Base-by-base conservation (phyloP, 2,797 vertebrate species). In the Carcharodon carcharias region DNA sequence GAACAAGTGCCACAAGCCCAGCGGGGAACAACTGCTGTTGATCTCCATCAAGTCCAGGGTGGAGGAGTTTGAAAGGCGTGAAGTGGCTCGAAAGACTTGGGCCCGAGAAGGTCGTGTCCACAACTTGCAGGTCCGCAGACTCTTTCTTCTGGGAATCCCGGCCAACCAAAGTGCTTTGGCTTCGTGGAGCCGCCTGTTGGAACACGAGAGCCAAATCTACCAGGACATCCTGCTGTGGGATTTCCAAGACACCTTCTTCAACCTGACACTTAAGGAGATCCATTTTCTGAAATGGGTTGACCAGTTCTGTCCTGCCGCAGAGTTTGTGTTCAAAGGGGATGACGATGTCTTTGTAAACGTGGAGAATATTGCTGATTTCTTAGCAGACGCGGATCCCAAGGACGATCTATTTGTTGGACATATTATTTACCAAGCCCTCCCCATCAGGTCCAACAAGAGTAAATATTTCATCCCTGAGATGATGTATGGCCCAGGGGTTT, bases 241-340 rank as follows among this genome's bases (percentile, higher is more conserved):
- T 97, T 99, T 99, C 96, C 98, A 98, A 1, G 99, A 99, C 97
- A 99, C 99, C 0, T 99, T 99, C 97, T 99, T 99, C 98, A 99
- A 99, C 97, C 97, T 99, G 97, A 99, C 99, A 0, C 98, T 99
- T 96, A 99, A 99, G 97, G 99, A 99, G 98, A 99, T 99, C 0
- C 98, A 99, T 97, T 99, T 99, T 96, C 98, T 99, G n/a, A 97
- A 98, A 96, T 99, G 99, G 99, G 97, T 99, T 40, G 98, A 98
- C 50, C 97, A 97, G 58, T 99, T 98, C 97, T 99, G 99, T 96
- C 97, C 98, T 26, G 96, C 97, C 0, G 98, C 98, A 96, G 98
- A 98, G 96, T 99, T 99, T 73, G 98, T 99, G 96, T 99, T 99
- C 97, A 99, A 99, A 97, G 99, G 99, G 0, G 99, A 99, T 0